Evolutionary conservation across 2,113 vertebrate genomes (phyloP).

Genomic region (Saimiri boliviensis): DNA sequence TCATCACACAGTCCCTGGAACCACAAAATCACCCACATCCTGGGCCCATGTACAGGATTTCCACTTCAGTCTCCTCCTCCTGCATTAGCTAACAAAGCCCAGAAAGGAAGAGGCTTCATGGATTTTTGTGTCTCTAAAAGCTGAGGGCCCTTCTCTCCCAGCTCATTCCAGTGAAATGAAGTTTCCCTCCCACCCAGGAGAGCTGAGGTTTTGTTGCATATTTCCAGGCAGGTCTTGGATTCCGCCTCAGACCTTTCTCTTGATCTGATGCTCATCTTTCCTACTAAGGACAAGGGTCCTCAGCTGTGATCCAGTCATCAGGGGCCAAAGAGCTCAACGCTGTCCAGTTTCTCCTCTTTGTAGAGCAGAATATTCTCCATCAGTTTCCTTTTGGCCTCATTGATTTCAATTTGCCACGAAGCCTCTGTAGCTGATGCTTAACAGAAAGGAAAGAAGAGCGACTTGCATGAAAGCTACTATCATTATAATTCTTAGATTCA

Average conservation of each 20-base stretch:
- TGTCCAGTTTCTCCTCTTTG: constrained; percentile 85
- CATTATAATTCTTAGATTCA: neutral
- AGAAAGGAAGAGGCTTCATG: constrained; percentile 29
- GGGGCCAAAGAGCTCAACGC: constrained; percentile 85
- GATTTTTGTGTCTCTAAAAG: neutral
- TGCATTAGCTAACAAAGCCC: neutral
- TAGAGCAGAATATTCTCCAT: constrained; percentile 87
- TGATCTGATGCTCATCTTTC: neutral
- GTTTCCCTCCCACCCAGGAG: constrained; percentile 20
- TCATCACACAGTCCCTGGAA: neutral
- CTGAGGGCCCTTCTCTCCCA: neutral
- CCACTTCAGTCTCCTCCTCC: neutral
- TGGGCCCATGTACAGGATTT: neutral
- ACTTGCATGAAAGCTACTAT: neutral
- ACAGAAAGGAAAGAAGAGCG: constrained; percentile 47
- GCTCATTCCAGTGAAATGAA: constrained; percentile 1
- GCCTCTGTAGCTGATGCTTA: constrained; percentile 74
- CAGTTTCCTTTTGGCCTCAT: constrained; percentile 86
- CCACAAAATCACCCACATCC: neutral
- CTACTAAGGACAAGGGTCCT: neutral
- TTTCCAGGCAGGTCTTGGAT: neutral
- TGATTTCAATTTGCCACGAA: constrained; percentile 86
- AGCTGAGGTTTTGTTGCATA: neutral
- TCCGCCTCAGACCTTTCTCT: neutral
- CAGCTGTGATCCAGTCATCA: constrained; percentile 45